These are phyloP conservation scores for Megalops cyprinoides DNA, from an alignment of 2,797 vertebrate species.

Conservation along the genomic window DNA sequence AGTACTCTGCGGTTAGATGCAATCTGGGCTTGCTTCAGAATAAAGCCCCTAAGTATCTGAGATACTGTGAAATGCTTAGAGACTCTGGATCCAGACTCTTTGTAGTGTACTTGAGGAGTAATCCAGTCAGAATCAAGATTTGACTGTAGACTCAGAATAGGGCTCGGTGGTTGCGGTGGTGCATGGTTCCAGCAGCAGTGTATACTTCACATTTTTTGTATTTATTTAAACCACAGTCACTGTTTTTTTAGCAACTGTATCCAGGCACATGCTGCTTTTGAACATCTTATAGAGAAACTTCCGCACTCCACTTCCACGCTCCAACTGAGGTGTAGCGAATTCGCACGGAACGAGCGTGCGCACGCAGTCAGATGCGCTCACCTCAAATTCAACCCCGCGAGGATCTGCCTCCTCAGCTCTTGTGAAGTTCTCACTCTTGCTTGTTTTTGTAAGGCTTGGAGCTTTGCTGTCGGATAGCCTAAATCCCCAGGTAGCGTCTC, in stretches of 20 bases:
- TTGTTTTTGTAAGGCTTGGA: slow-evolving; percentile 52
- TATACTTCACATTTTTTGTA: not conserved
- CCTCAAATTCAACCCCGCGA: not conserved
- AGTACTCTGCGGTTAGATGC: not conserved
- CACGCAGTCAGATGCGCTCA: not conserved
- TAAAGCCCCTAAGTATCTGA: not conserved
- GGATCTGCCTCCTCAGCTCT: not conserved
- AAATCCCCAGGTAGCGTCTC: slow-evolving; percentile 62
- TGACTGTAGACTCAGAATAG: not conserved
- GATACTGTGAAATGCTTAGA: too few relatives aligned
- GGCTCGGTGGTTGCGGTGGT: too few relatives aligned
- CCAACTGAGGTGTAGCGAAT: not conserved
- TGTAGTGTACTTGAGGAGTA: not conserved
- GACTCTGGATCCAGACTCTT: not conserved
- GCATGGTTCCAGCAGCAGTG: not conserved
- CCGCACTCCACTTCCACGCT: not conserved
- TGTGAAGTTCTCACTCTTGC: not conserved
- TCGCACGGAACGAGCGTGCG: not conserved
- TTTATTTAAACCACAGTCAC: not conserved
- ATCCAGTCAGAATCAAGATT: not conserved
- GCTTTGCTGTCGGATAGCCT: slow-evolving; percentile 58
- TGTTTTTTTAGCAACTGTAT: not conserved
- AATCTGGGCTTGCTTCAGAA: not conserved
- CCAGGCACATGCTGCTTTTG: not conserved
- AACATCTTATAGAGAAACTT: not conserved